These are phyloP conservation scores for Cephalotes varians DNA, from an alignment of 2,888 invertebrate species.

Conservation along the genomic window DNA sequence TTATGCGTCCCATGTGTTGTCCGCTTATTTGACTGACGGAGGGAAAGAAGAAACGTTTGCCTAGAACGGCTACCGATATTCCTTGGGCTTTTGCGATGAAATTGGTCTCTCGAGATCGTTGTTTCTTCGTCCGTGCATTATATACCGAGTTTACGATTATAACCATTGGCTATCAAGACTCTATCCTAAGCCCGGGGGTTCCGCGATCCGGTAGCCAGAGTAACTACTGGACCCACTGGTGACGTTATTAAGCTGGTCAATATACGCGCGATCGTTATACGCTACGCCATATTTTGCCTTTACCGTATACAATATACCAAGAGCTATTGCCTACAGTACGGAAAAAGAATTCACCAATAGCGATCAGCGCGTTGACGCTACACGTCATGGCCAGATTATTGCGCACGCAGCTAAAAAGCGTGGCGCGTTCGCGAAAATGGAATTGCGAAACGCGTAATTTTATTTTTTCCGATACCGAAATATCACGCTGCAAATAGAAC, in stretches of 20 bases:
- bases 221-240: constrained; percentile 46
- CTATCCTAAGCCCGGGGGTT: constrained; percentile 24
- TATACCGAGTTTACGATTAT: constrained; percentile 57
- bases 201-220: neutral
- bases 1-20: neutral
- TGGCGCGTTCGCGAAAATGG: constrained; percentile 25
- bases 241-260: constrained; percentile 60
- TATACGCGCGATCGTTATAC: constrained; percentile 54
- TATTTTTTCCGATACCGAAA: constrained; percentile 31
- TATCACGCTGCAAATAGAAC: constrained; percentile 43
- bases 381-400: constrained; percentile 41
- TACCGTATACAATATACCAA: constrained; percentile 21
- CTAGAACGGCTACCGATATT: constrained; percentile 40
- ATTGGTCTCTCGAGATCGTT: constrained; percentile 15
- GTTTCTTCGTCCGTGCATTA: constrained; percentile 36
- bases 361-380: constrained; percentile 33
- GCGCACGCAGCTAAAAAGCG: constrained; percentile 28
- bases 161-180: constrained; percentile 56
- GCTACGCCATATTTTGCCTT: constrained; percentile 25
- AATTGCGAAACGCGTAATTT: constrained; percentile 36
- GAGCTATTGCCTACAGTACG: neutral
- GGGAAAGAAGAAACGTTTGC: constrained; percentile 34
- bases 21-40: constrained; percentile 6
- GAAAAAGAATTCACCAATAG: constrained; percentile 33
- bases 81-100: constrained; percentile 32